Evolutionary conservation across 2,888 invertebrate species (phyloP).

Genomic region (Autographa gamma): DNA sequence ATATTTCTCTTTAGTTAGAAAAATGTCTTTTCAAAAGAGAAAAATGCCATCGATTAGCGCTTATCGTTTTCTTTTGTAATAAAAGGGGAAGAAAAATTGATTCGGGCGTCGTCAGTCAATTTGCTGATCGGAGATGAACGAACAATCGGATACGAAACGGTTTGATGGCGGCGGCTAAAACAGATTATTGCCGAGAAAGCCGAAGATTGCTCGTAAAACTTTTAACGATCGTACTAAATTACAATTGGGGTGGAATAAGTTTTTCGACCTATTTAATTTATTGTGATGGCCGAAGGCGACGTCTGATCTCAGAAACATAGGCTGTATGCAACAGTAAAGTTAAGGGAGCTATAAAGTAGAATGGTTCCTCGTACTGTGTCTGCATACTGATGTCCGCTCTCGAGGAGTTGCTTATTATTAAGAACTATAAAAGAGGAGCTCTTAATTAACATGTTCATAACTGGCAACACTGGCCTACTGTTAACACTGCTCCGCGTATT

Average conservation of each 20-base stretch:
- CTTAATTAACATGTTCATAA: conserved; percentile 9
- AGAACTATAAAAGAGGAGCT: neutral
- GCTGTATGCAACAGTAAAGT: conserved; percentile 51
- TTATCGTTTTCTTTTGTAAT: conserved; percentile 61
- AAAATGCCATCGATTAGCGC: conserved; percentile 59
- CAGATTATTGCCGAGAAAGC: conserved; percentile 76
- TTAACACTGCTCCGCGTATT: no score
- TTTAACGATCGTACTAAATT: conserved; percentile 80
- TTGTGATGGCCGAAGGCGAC: conserved; percentile 62
- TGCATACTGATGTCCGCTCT: neutral
- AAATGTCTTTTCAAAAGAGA: conserved; percentile 53
- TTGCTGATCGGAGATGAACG: conserved; percentile 68
- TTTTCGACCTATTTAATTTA: conserved; percentile 77
- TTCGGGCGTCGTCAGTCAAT: conserved; percentile 67
- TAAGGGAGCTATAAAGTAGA: conserved; percentile 48
- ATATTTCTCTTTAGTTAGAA: conserved; percentile 49
- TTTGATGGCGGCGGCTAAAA: conserved; percentile 72
- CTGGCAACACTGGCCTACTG: no score
- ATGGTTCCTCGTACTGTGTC: conserved; percentile 18
- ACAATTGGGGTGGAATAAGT: conserved; percentile 76
- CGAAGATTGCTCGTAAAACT: conserved; percentile 82
- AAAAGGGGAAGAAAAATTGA: conserved; percentile 66
- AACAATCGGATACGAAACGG: conserved; percentile 66
- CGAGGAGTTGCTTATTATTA: neutral
- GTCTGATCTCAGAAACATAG: conserved; percentile 65